Percentiles rank a stretch among this genome's conserved stretches.
Evolutionary conservation across 2,888 invertebrate species (phyloP).

Genomic region (Chrysolina haemoptera): DNA sequence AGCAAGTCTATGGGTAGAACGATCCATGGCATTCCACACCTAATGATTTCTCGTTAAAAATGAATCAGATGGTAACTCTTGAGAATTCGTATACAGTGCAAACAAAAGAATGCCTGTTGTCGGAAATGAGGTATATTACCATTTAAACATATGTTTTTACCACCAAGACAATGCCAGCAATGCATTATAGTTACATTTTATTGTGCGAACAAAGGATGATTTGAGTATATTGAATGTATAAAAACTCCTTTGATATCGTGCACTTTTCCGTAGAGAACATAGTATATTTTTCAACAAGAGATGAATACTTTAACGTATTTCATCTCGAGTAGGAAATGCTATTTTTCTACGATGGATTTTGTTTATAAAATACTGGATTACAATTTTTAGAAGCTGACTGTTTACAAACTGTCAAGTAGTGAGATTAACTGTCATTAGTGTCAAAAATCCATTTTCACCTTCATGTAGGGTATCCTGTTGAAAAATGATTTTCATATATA

Average conservation of each 20-base stretch:
- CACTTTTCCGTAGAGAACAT: too few relatives aligned
- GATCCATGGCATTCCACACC: not conserved
- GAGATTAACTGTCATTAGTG: too few relatives aligned
- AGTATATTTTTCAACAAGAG: too few relatives aligned
- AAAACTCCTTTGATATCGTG: not conserved
- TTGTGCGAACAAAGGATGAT: not conserved
- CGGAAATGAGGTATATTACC: slow-evolving; percentile 1
- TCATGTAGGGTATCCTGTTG: too few relatives aligned
- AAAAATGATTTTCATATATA: too few relatives aligned
- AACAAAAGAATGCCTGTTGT: slow-evolving; percentile 6
- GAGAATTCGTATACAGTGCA: not conserved
- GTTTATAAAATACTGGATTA: too few relatives aligned
- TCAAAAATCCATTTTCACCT: too few relatives aligned
- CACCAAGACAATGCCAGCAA: not conserved
- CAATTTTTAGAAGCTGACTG: too few relatives aligned
- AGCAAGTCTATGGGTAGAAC: not conserved
- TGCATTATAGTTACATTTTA: slow-evolving; percentile 3
- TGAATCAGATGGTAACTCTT: slow-evolving; percentile 11
- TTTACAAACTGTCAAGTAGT: too few relatives aligned
- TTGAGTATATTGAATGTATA: not conserved
- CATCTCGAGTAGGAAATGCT: too few relatives aligned
- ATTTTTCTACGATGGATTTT: too few relatives aligned
- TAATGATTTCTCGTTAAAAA: slow-evolving; percentile 13
- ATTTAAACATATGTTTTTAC: not conserved
- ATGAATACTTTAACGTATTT: too few relatives aligned